Evolutionary conservation across 23 tunicate genomes (phyloP).

Genomic region (Aplidium turbinatum): DNA sequence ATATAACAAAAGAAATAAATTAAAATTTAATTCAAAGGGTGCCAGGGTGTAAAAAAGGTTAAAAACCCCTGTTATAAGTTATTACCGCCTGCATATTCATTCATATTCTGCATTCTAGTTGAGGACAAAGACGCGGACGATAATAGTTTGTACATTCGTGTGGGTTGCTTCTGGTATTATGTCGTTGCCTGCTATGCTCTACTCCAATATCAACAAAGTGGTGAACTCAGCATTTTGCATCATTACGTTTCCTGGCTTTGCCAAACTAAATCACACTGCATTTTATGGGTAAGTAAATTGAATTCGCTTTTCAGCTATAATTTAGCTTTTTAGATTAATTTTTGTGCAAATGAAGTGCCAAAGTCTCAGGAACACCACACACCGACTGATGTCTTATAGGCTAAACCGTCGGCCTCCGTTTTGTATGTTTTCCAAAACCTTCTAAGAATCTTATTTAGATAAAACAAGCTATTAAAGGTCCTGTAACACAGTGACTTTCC

Average conservation of each 20-base stretch:
- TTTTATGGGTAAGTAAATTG: background rate
- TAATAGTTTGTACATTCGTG: conserved; percentile 41
- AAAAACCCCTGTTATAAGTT: too few relatives aligned
- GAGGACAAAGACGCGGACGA: conserved; percentile 62
- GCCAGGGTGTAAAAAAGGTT: too few relatives aligned
- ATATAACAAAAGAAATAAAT: too few relatives aligned
- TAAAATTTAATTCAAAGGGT: too few relatives aligned
- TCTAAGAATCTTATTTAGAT: too few relatives aligned
- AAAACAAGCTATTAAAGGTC: too few relatives aligned
- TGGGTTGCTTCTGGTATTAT: conserved; percentile 62
- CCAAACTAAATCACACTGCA: conserved; percentile 16
- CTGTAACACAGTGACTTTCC: too few relatives aligned
- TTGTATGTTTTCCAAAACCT: too few relatives aligned
- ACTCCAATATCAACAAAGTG: conserved; percentile 45
- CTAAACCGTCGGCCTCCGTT: too few relatives aligned
- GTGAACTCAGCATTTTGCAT: conserved; percentile 38
- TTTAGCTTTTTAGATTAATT: background rate
- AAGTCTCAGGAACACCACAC: background rate
- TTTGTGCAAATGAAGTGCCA: background rate
- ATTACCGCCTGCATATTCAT: too few relatives aligned
- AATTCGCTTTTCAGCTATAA: background rate
- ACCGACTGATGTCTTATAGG: too few relatives aligned
- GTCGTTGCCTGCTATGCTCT: conserved; percentile 69
- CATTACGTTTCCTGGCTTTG: conserved; percentile 62
- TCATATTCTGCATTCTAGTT: too few relatives aligned